These are phyloP conservation scores for Ellobium chinense DNA, from an alignment of 2,888 invertebrate species.

Conservation along the genomic window DNA sequence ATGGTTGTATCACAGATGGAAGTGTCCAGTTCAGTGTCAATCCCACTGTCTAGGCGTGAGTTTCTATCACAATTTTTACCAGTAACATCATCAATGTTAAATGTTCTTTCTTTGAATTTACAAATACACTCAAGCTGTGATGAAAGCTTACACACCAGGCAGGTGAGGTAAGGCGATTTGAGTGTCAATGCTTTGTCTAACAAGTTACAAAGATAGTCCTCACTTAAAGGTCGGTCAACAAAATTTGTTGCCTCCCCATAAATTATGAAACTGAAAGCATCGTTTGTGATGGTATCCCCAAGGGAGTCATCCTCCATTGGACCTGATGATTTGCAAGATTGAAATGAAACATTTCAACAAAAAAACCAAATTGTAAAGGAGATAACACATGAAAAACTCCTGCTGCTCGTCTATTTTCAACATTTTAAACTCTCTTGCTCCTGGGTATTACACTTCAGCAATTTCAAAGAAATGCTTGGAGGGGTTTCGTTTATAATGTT, in stretches of 20 bases:
- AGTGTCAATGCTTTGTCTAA: conserved; percentile 29
- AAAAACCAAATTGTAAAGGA: too few relatives aligned
- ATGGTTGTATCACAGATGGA: conserved; percentile 44
- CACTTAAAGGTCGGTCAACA: conserved; percentile 21
- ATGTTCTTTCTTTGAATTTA: neutral
- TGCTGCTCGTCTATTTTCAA: too few relatives aligned
- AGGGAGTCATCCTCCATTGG: conserved; percentile 39
- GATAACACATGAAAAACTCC: too few relatives aligned
- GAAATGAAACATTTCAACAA: too few relatives aligned
- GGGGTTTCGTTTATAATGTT: too few relatives aligned
- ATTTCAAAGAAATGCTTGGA: too few relatives aligned
- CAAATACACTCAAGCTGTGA: conserved; percentile 20
- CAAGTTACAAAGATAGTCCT: conserved; percentile 39
- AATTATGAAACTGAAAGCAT: conserved; percentile 26
- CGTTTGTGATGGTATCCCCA: conserved; percentile 35
- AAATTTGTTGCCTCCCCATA: conserved; percentile 40
- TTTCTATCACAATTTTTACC: conserved; percentile 42
- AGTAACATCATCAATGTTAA: neutral
- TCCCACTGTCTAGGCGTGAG: conserved; percentile 51
- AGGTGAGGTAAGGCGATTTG: conserved; percentile 37
- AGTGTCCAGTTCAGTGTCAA: conserved; percentile 41
- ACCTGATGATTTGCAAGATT: conserved; percentile 39
- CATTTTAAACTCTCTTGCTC: too few relatives aligned
- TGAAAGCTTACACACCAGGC: conserved; percentile 35
- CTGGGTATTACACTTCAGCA: too few relatives aligned